Base-by-base conservation (phyloP, 2,797 vertebrate genomes). In the Sebastes ruberrimus region DNA sequence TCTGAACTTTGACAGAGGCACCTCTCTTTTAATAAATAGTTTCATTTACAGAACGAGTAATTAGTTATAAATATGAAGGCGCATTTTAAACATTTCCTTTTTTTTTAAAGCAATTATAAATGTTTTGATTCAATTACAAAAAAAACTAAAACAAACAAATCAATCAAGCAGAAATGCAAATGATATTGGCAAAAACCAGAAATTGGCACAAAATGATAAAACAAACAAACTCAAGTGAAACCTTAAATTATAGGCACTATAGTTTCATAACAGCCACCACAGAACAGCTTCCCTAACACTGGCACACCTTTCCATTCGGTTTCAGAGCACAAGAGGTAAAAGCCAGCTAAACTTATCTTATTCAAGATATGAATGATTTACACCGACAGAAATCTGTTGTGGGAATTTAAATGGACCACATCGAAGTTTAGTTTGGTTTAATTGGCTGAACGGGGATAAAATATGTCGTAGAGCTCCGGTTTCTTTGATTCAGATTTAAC, bases 241-340 rank as follows among this genome's bases (percentile, higher is more conserved):
- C 56, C 81, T 94, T 94, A 98, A 99, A 98, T 98, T 96, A 98
- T 98, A 99, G 98, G 98, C 98, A 99, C 99, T 99, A 42, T 42
- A 96, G 95, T 96, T 97, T 94, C 95, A 90, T 88, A 80, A 92
- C 81, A 88, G 28, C 91, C 87, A 84, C 57, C 88, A 88, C 89
- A 83, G 78, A 85, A 86, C 84, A 84, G 35, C 83, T 79, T 83
- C 74, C 85, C 78, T 16, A 73, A 86, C 84, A 82, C 87, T 25
- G 81, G 80, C 89, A 90, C 83, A 83, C 85, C 84, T 65, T 83
- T 49, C 64, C 60, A 80, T 82, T 85, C 66, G 13, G 61, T 70
- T 57, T 83, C 60, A 81, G 70, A 86, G 87, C 89, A 91, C 82
- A 84, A 81, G 81, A 86, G 86, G 86, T 88, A 74, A 91, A 88